Conservation (phyloP, 2,797 vertebrate species). For the Fundulus diaphanus region DNA sequence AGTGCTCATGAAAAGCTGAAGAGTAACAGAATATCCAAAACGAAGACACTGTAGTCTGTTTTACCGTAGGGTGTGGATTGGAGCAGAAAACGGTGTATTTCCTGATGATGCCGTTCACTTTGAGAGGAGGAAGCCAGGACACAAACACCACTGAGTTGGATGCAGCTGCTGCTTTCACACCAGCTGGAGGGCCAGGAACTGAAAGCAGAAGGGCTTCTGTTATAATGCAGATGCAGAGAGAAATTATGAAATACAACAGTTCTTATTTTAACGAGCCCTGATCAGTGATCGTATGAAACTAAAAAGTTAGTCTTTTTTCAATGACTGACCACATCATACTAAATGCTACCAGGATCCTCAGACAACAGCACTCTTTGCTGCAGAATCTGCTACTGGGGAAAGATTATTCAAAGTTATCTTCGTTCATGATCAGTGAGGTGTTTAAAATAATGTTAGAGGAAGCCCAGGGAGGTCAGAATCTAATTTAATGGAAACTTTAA, state of each 20-base stretch:
- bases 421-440: background rate
- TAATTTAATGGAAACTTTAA: background rate
- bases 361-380: background rate
- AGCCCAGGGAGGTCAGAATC: background rate
- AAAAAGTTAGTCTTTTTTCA: background rate
- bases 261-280: too few relatives aligned
- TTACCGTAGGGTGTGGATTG: conserved; percentile 95
- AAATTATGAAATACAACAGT: too few relatives aligned
- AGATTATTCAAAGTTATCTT: background rate
- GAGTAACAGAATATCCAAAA: background rate
- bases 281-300: background rate
- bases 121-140: conserved; percentile 96
- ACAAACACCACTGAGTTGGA: conserved; percentile 94
- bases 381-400: background rate
- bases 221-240: background rate
- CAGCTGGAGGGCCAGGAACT: conserved; percentile 97
- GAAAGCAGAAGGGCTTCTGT: conserved; percentile 18
- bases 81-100: conserved; percentile 99
- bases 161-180: conserved; percentile 94
- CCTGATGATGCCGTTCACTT: conserved; percentile 95
- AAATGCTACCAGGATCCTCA: background rate
- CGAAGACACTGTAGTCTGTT: background rate
- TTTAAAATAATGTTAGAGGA: background rate
- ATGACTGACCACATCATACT: background rate
- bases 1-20: background rate